Evolutionary conservation across 2,888 invertebrate species (phyloP).

Genomic region (Plagodis pulveraria): DNA sequence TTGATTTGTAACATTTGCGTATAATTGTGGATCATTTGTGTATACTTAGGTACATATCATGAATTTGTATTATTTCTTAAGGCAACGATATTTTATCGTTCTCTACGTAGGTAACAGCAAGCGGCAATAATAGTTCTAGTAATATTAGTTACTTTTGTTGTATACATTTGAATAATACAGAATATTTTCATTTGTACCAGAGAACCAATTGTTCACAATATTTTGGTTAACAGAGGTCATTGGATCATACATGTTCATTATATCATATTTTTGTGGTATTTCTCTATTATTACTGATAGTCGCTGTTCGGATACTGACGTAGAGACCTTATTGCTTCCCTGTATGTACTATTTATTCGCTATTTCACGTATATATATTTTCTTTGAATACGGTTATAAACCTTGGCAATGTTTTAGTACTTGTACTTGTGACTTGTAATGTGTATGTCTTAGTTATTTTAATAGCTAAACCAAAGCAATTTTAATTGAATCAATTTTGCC

Average conservation of each 20-base stretch:
- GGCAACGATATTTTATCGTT: constrained; percentile 55
- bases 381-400: constrained; percentile 72
- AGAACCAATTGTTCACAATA: too few relatives aligned
- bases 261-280: too few relatives aligned
- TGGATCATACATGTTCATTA: too few relatives aligned
- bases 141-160: neutral
- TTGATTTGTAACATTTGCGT: constrained; percentile 77
- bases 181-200: too few relatives aligned
- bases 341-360: constrained; percentile 45
- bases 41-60: constrained; percentile 84
- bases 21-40: constrained; percentile 72
- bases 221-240: too few relatives aligned
- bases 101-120: constrained; percentile 43
- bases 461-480: constrained; percentile 78
- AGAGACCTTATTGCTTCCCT: constrained; percentile 40
- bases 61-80: constrained; percentile 72
- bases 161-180: too few relatives aligned
- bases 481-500: constrained; percentile 63
- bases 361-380: constrained; percentile 49
- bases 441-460: constrained; percentile 51
- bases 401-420: constrained; percentile 54
- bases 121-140: constrained; percentile 23
- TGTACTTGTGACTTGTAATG: constrained; percentile 46
- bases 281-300: constrained; percentile 1
- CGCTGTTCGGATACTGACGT: constrained; percentile 29